Evolutionary conservation across 2,113 vertebrate species (phyloP), one percentile per base, ranked within the genome.

Genomic region (Pelmatolapia mariae): DNA sequence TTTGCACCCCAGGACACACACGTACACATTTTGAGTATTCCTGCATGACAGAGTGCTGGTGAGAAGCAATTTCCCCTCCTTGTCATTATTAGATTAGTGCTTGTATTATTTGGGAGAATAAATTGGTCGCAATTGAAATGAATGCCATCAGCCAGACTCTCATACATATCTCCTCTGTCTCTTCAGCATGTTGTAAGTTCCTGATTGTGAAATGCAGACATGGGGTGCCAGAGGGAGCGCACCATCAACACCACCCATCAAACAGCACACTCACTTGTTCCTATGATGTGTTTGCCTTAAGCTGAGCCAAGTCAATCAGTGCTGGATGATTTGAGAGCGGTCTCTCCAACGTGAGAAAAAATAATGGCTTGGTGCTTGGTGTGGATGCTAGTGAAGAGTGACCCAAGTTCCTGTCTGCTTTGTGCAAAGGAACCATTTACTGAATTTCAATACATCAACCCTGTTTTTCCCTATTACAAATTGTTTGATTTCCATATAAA

Each of bases 71-170:
- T 95, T 95, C 89, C 92, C 82, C 82, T 93, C 90, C 91, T 91
- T 92, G 90, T 93, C 93, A 92, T 95, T 94, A 94, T 96, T 96
- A 95, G 93, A 96, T 96, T 94, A 95, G 92, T 76, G 82, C 93
- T 93, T 93, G 95, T 94, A 89, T 93, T 87, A 93, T 95, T 93
- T 86, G 85, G 87, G 90, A 89, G 93, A 93, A 94, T 94, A 93
- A 95, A 95, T 93, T 95, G 91, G 80, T 83, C 10, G 47, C 81
- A 89, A 93, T 95, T 93, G 92, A 92, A 94, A 92, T 71, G 89
- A 92, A 92, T 24, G 87, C 89, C 88, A 88, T 82, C 86, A 92
- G 86, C 80, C 66, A 82, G 81, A 81, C 86, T 91, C 85, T 90
- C 92, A 86, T 81, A 84, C 79, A 83, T 52, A 86, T 88, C 90